Percentiles rank a stretch among this genome's conserved stretches.
Conservation (phyloP, 2,888 invertebrate genomes). For the Ormia ochracea region DNA sequence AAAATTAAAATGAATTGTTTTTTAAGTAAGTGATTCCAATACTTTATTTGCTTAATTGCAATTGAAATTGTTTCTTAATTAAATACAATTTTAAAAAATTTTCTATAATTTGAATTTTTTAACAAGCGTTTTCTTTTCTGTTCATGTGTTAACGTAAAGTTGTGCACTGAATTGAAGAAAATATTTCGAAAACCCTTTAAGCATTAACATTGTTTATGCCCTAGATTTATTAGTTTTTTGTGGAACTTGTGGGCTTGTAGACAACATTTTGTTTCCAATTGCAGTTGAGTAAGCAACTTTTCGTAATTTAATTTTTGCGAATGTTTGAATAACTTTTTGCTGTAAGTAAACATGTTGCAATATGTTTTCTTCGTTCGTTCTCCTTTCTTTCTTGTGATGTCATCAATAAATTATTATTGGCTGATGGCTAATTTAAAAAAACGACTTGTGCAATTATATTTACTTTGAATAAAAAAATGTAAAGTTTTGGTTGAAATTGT, state of each 20-base stretch:
- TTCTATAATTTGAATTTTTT: too few species aligned
- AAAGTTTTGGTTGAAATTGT: not conserved
- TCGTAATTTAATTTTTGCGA: not conserved
- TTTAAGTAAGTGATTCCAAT: not conserved
- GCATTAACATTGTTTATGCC: not conserved
- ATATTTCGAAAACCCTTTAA: slow-evolving; percentile 25
- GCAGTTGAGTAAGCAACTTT: slow-evolving; percentile 27
- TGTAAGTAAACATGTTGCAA: slow-evolving; percentile 21
- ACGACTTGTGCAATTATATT: slow-evolving; percentile 1
- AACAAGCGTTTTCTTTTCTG: too few species aligned
- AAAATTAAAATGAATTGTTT: not conserved
- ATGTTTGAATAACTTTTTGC: not conserved
- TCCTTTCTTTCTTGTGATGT: too few species aligned
- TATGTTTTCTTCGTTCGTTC: not conserved
- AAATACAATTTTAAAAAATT: slow-evolving; percentile 20
- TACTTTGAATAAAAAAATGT: not conserved
- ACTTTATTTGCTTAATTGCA: not conserved
- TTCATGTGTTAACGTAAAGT: not conserved
- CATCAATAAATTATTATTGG: slow-evolving; percentile 21
- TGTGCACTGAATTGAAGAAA: slow-evolving; percentile 21
- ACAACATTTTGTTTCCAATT: slow-evolving; percentile 21
- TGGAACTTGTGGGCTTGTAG: slow-evolving; percentile 5
- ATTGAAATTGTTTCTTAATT: slow-evolving; percentile 18
- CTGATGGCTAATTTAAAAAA: not conserved
- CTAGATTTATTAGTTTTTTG: slow-evolving; percentile 3